Conservation (phyloP, 2,888 invertebrate species). For the Stenodera caucasica region DNA sequence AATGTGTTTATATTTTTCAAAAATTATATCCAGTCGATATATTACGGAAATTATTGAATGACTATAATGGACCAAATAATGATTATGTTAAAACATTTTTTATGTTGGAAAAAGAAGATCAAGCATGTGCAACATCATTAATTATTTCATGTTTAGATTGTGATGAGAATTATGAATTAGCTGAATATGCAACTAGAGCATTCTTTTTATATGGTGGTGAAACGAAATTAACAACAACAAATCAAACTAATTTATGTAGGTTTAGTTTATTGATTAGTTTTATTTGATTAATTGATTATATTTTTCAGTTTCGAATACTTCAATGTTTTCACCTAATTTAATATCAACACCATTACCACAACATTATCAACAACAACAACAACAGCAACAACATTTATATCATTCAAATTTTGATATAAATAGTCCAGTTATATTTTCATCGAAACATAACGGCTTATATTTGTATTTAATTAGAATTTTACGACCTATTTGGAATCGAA, state of each 20-base stretch:
- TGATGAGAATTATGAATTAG: constrained; percentile 66
- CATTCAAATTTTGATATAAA: constrained; percentile 36
- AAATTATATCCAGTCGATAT: constrained; percentile 88
- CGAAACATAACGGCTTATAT: constrained; percentile 93
- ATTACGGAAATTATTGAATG: constrained; percentile 76
- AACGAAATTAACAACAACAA: constrained; percentile 50
- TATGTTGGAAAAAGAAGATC: constrained; percentile 77
- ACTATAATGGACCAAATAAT: constrained; percentile 83
- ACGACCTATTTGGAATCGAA: constrained; percentile 83
- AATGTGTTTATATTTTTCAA: constrained; percentile 81
- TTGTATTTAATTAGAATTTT: constrained; percentile 87
- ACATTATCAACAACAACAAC: constrained; percentile 37
- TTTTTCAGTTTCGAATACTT: not conserved
- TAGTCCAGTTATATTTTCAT: constrained; percentile 59
- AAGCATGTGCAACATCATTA: constrained; percentile 88
- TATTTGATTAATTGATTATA: constrained; percentile 3
- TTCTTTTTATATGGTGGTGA: constrained; percentile 92
- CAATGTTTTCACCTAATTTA: constrained; percentile 49
- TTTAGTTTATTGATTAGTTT: constrained; percentile 11
- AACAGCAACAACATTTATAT: constrained; percentile 27
- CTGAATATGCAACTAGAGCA: constrained; percentile 88
- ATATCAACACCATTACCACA: constrained; percentile 51
- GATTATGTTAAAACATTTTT: constrained; percentile 86
- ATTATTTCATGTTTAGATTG: constrained; percentile 77
- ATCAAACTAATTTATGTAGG: constrained; percentile 42